Conservation (phyloP, 2,797 vertebrate species). For the Gastrophryne carolinensis region DNA sequence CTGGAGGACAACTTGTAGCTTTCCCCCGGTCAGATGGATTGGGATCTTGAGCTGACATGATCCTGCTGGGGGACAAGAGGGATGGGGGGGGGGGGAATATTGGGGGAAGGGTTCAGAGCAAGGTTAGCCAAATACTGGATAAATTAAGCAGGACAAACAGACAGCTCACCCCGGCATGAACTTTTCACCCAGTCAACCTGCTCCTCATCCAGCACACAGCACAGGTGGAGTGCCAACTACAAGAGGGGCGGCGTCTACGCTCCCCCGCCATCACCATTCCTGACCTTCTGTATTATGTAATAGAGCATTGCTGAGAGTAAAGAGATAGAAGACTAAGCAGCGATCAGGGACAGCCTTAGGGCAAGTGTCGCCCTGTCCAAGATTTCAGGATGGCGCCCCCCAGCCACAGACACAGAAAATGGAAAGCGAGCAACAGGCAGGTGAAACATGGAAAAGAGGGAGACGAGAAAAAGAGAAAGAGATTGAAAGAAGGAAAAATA, state of each 20-base stretch:
- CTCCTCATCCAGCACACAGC: constrained; percentile 66
- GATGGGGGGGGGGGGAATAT: constrained; percentile 80
- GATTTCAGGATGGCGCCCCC: too few relatives aligned
- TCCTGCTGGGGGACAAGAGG: constrained; percentile 72
- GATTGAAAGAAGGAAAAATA: too few relatives aligned
- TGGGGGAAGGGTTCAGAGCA: constrained; percentile 89
- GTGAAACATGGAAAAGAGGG: too few relatives aligned
- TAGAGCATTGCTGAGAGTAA: too few relatives aligned
- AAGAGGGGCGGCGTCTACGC: background rate
- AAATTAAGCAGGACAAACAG: constrained; percentile 85
- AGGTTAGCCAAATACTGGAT: constrained; percentile 97
- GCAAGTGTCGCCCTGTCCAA: too few relatives aligned
- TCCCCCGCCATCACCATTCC: constrained; percentile 42
- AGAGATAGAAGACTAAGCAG: too few relatives aligned
- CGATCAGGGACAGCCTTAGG: too few relatives aligned
- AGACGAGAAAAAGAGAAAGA: too few relatives aligned
- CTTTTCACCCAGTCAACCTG: constrained; percentile 80
- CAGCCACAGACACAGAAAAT: too few relatives aligned
- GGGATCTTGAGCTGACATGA: constrained; percentile 61
- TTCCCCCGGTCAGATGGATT: constrained; percentile 56
- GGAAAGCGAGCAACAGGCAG: too few relatives aligned
- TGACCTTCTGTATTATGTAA: too few relatives aligned
- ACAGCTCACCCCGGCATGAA: constrained; percentile 80
- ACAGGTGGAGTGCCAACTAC: constrained; percentile 74
- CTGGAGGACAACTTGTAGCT: background rate